phyloP scores from a whole-genome alignment of 2,888 invertebrate genomes.

The Gastracanthus pulcherrimus region DNA sequence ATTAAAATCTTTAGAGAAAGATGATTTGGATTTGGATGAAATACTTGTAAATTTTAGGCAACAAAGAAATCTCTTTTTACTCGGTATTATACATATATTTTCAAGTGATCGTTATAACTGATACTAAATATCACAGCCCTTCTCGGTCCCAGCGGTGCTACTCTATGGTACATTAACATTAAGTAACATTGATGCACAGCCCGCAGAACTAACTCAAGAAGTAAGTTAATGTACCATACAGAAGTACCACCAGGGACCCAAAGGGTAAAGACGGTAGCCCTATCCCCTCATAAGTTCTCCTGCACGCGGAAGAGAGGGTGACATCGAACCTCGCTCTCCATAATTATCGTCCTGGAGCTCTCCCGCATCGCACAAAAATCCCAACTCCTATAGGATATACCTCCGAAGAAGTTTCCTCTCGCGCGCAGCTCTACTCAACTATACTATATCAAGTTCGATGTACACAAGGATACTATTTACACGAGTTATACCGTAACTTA shows the following conservation, averaged over 20 bases:
- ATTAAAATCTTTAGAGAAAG: no score
- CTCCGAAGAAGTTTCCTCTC: background rate
- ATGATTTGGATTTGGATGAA: no score
- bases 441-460: no score
- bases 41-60: no score
- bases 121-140: constrained; percentile 8
- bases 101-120: background rate
- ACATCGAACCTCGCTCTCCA: background rate
- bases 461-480: background rate
- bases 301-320: background rate
- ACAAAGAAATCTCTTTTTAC: no score
- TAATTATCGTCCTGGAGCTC: constrained; percentile 25
- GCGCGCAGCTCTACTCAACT: background rate
- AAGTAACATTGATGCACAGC: constrained; percentile 44
- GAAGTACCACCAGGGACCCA: constrained; percentile 27
- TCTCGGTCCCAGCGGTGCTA: constrained; percentile 1
- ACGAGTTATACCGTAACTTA: background rate
- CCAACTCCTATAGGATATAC: no score
- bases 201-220: constrained; percentile 19
- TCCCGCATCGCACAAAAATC: background rate
- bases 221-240: constrained; percentile 39
- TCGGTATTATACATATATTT: no score
- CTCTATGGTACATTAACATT: constrained; percentile 38
- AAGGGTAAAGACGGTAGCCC: constrained; percentile 8
- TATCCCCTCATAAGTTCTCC: background rate